Percentiles rank a stretch among this genome's conserved stretches.
Conservation (phyloP, 2,113 vertebrate species). For the Micromys minutus region DNA sequence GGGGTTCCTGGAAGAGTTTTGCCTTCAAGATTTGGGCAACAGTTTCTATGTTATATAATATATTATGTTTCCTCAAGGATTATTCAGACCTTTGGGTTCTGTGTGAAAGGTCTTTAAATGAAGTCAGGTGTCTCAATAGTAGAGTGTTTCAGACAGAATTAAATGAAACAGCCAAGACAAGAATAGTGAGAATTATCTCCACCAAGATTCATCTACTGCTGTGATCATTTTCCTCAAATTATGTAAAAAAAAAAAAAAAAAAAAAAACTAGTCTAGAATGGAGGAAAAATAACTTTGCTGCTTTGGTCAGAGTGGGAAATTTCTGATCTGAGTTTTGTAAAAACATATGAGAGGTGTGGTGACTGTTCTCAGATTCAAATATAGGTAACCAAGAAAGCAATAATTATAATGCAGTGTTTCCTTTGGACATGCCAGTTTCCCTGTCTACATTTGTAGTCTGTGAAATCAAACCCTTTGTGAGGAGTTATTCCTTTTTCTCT, state of each 20-base stretch:
- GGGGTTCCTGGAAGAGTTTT: background rate
- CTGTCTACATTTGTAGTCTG: background rate
- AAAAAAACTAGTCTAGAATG: background rate
- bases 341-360: background rate
- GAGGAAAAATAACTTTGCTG: background rate
- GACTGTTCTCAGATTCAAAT: background rate
- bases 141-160: background rate
- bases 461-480: background rate
- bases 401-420: background rate
- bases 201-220: background rate
- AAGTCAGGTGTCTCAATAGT: background rate
- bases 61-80: background rate
- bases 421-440: background rate
- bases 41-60: background rate
- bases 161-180: background rate
- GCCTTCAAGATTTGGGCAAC: background rate
- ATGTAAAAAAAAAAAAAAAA: background rate
- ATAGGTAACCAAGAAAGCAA: background rate
- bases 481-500: background rate
- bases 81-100: background rate
- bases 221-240: background rate
- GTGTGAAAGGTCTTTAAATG: background rate
- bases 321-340: background rate
- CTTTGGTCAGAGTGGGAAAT: background rate
- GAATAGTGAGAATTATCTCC: background rate